Evolutionary conservation across 2,888 invertebrate species (phyloP).

Genomic region (Temnothorax ravouxi): DNA sequence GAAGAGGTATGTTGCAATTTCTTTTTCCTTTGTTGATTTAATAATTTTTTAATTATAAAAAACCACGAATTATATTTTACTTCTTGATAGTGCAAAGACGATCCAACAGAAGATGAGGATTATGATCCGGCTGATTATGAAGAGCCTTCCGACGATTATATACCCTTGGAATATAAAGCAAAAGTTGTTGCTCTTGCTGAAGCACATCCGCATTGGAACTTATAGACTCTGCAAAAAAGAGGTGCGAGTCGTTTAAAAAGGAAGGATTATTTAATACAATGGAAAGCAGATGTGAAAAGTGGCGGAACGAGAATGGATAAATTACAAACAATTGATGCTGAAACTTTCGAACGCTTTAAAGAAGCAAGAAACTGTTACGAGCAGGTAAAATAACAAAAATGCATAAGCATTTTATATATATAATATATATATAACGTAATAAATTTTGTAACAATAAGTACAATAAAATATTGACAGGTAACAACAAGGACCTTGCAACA

Average conservation of each 20-base stretch:
- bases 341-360: constrained; percentile 40
- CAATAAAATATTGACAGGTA: neutral
- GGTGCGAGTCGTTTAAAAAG: constrained; percentile 29
- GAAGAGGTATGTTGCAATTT: neutral
- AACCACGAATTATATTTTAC: neutral
- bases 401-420: neutral
- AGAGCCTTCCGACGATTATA: constrained; percentile 4
- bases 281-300: constrained; percentile 44
- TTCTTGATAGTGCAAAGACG: neutral
- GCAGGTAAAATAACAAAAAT: constrained; percentile 16
- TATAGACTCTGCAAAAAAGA: constrained; percentile 7
- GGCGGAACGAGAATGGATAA: constrained; percentile 52
- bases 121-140: neutral
- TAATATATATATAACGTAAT: neutral
- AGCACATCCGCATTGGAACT: constrained; percentile 41
- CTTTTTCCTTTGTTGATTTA: neutral
- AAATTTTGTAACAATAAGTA: neutral
- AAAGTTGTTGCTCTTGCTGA: constrained; percentile 12
- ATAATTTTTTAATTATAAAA: neutral
- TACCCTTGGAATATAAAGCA: constrained; percentile 37
- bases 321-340: constrained; percentile 27
- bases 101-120: neutral
- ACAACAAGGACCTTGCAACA: neutral
- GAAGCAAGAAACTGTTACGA: constrained; percentile 41
- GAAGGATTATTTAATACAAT: constrained; percentile 35